Evolutionary conservation across 2,797 vertebrate genomes (phyloP).

Genomic region (Fratercula arctica): DNA sequence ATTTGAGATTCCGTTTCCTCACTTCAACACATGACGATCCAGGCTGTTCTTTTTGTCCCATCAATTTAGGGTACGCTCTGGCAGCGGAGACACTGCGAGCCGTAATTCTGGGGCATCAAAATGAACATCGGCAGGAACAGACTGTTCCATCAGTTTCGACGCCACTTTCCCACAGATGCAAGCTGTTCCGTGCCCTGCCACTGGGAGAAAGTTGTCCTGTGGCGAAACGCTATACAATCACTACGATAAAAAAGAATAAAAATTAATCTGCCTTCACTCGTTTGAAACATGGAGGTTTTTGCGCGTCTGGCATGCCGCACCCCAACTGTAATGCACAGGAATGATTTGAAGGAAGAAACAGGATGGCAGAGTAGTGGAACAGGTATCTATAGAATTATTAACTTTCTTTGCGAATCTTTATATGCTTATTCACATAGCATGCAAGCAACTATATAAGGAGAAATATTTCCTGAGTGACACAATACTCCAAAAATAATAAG

Average conservation of each 20-base stretch:
- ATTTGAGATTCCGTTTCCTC: constrained; percentile 17
- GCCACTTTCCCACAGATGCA: constrained; percentile 31
- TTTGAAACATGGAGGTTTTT: neutral
- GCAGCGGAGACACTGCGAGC: neutral
- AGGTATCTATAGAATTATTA: neutral
- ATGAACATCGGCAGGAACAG: constrained; percentile 37
- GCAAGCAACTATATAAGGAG: neutral
- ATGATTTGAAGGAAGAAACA: neutral
- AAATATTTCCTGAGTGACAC: neutral
- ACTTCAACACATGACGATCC: neutral
- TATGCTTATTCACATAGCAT: neutral
- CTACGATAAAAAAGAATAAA: neutral
- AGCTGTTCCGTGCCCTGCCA: constrained; percentile 30
- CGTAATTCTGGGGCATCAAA: neutral
- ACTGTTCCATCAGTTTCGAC: constrained; percentile 38
- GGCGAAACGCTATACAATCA: constrained; percentile 14
- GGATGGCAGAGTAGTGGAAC: neutral
- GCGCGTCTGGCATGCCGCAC: neutral
- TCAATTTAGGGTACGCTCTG: neutral
- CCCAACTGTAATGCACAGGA: neutral
- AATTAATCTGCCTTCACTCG: neutral
- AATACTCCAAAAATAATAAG: neutral
- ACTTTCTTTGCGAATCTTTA: neutral
- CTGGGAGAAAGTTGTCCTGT: constrained; percentile 36
- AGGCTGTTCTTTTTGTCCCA: constrained; percentile 5